Conservation (phyloP, 1,140 invertebrate species). For the Hypothenemus hampei region DNA sequence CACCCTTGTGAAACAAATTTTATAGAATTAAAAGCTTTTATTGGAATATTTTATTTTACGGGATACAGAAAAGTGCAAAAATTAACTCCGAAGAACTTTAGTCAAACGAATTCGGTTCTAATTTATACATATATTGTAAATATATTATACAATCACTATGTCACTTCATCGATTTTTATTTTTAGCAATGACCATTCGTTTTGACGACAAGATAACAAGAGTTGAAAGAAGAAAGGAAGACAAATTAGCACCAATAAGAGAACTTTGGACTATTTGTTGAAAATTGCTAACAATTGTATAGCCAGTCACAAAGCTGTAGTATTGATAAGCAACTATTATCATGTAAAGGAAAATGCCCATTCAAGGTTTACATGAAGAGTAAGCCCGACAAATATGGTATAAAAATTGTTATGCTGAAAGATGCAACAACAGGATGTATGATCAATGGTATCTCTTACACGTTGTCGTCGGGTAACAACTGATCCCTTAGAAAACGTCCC, state of each 20-base stretch:
- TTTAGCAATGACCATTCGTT: background rate
- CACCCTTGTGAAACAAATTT: too few species aligned
- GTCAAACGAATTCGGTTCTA: too few species aligned
- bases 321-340: background rate
- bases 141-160: background rate
- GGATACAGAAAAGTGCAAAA: too few species aligned
- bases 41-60: too few species aligned
- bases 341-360: background rate
- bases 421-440: background rate
- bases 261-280: background rate
- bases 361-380: background rate
- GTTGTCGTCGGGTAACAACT: background rate
- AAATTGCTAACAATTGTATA: background rate
- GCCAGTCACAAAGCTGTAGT: background rate
- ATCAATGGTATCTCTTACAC: background rate
- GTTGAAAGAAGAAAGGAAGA: background rate
- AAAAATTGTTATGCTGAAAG: background rate
- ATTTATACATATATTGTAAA: too few species aligned
- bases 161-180: background rate
- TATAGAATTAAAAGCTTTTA: too few species aligned
- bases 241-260: background rate
- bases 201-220: background rate
- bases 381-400: background rate
- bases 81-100: too few species aligned
- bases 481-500: background rate